A percentile compares a stretch with the other conserved stretches of the same genome.
Evolutionary conservation across 2,888 invertebrate species (phyloP).

Genomic region (Nowickia ferox): DNA sequence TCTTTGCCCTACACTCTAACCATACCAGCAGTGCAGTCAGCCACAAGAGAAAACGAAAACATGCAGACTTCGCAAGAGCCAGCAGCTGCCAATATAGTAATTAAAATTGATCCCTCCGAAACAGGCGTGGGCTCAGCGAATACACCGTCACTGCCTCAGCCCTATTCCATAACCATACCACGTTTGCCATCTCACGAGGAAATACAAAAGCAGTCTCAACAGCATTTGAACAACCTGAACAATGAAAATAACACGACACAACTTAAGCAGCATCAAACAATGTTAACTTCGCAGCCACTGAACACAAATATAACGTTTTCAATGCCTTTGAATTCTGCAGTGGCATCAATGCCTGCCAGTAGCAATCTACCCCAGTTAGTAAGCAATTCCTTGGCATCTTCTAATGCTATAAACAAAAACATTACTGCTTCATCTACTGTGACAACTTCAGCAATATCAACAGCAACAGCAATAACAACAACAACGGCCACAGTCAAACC

Average conservation of each 20-base stretch:
- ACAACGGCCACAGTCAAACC: slow-evolving; percentile 81
- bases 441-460: slow-evolving; percentile 45
- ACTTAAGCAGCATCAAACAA: slow-evolving; percentile 59
- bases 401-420: slow-evolving; percentile 68
- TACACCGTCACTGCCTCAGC: slow-evolving; percentile 75
- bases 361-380: slow-evolving; percentile 41
- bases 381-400: slow-evolving; percentile 49
- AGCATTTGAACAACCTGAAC: slow-evolving; percentile 75
- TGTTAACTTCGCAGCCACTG: slow-evolving; percentile 69
- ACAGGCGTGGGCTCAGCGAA: slow-evolving; percentile 20
- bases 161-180: slow-evolving; percentile 83
- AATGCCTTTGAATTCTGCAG: slow-evolving; percentile 60
- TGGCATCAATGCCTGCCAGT: slow-evolving; percentile 40
- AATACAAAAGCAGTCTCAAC: slow-evolving; percentile 80
- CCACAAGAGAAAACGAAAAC: slow-evolving; percentile 27
- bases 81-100: slow-evolving; percentile 81
- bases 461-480: slow-evolving; percentile 76
- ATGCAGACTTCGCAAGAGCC: slow-evolving; percentile 71
- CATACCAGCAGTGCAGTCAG: slow-evolving; percentile 79
- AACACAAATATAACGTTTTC: slow-evolving; percentile 64
- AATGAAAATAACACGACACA: slow-evolving; percentile 47
- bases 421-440: slow-evolving; percentile 58
- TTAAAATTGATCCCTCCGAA: slow-evolving; percentile 81
- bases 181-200: slow-evolving; percentile 82
- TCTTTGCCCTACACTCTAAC: slow-evolving; percentile 82